Evolutionary conservation across 1,140 invertebrate genomes (phyloP).

Genomic region (Hyposmocoma kahamanoa): DNA sequence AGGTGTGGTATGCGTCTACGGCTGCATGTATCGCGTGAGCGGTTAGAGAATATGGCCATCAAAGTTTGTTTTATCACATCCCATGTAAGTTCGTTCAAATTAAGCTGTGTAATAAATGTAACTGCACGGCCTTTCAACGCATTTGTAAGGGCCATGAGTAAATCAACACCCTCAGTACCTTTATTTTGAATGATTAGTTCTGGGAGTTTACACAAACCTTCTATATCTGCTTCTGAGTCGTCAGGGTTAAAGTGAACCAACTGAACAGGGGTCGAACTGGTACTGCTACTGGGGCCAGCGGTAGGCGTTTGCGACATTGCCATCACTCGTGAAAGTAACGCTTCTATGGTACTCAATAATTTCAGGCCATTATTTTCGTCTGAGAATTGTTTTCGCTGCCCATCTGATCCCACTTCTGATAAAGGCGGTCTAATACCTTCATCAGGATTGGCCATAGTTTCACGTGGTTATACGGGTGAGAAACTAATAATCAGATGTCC

Average conservation of each 20-base stretch:
- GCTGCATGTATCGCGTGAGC: no score
- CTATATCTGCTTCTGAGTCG: neutral
- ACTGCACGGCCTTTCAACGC: slow-evolving; percentile 13
- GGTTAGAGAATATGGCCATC: slow-evolving; percentile 26
- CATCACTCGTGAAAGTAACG: neutral
- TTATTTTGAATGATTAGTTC: neutral
- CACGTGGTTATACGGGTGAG: no score
- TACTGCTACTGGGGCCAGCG: neutral
- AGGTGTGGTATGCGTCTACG: no score
- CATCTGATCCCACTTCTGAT: neutral
- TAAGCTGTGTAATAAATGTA: slow-evolving; percentile 20
- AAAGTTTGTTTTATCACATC: slow-evolving; percentile 18
- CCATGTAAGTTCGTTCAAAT: slow-evolving; percentile 18
- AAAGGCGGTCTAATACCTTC: neutral
- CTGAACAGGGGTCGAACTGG: neutral
- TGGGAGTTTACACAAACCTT: neutral
- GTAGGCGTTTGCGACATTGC: neutral
- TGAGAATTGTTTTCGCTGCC: neutral
- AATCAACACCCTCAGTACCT: neutral
- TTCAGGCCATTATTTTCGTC: neutral
- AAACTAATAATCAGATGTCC: no score
- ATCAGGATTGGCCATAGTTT: no score
- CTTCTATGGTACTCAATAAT: neutral
- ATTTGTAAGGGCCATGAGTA: neutral
- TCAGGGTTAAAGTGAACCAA: neutral